Evolutionary conservation across 1,140 invertebrate species (phyloP), one percentile per base, ranked within the genome.

Genomic region (Drosophila pectinifera): DNA sequence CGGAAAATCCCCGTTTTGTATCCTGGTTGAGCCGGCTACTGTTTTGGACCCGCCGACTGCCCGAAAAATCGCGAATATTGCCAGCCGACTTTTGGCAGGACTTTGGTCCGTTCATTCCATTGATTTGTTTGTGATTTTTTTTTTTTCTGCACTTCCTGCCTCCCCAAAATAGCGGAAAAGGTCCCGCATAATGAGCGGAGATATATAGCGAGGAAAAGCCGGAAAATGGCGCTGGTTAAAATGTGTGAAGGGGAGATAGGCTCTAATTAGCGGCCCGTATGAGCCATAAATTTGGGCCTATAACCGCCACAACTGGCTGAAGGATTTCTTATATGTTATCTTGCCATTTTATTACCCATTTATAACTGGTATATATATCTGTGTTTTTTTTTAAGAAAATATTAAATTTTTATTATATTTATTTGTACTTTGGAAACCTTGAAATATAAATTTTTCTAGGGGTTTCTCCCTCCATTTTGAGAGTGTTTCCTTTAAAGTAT

Each of bases 191-290:
- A 84, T 84, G 70, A 36, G 28, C 67, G 53, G 42, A 24, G 39
- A 11, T 16, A 4, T 8, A 34, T 31, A 7, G 28, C 28, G 8
- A 31, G 8, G 28, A 14, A 22, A 20, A 22, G 11, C 18, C 13
- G 31, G 49, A 53, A 53, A 53, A n/a, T 36, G 49, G 49, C 13
- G 18, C 4, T 26, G 20, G n/a, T 20, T 6, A 10, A 18, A 49
- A 22, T 18, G 55, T n/a, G 13, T 22, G 6, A 13, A 14, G 28
- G 14, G 28, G 28, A n/a, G 36, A 31, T 24, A 48, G 53, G 39
- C 54, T 61, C 45, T 69, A 82, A 82, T 83, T 82, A 82, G 80
- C 22, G 51, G 63, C 80, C 69, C 80, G 63, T 69, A 82, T 82
- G 39, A 49, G 42, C 56, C 59, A 73, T 77, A 39, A 57, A 77